Conservation (phyloP, 2,113 vertebrate species). For the Falco punctatus region DNA sequence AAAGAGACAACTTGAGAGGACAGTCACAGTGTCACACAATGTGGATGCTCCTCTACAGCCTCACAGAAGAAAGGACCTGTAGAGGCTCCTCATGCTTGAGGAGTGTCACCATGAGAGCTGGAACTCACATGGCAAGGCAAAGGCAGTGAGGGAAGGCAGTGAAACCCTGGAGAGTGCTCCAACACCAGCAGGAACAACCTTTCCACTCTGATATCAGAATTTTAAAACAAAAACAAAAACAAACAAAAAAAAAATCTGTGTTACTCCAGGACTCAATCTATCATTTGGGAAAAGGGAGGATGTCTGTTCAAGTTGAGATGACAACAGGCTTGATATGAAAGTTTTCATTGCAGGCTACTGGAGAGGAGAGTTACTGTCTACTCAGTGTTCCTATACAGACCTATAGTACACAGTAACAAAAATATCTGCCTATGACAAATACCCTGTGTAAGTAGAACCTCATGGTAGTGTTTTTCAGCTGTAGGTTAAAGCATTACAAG, state of each 20-base stretch:
- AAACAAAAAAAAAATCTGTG: no score
- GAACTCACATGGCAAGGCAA: not conserved
- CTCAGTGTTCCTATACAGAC: not conserved
- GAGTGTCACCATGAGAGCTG: not conserved
- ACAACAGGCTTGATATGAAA: not conserved
- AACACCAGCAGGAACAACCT: not conserved
- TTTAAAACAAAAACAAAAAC: not conserved
- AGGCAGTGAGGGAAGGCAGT: not conserved
- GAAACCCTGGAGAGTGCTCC: not conserved
- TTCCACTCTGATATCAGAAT: not conserved
- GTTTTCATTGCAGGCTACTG: not conserved
- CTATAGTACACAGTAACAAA: no score
- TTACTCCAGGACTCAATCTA: not conserved
- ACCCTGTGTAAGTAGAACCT: not conserved
- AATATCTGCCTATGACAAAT: not conserved
- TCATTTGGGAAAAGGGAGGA: not conserved
- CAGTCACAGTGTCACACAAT: not conserved
- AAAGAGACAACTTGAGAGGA: not conserved
- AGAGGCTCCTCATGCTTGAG: not conserved
- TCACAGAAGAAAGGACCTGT: not conserved
- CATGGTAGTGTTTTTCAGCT: not conserved
- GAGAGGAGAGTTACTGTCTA: not conserved
- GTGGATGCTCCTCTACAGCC: not conserved
- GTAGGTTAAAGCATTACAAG: not conserved
- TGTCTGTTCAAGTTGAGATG: not conserved